Base-by-base conservation (phyloP, 1,140 invertebrate species). In the Pygmarrhopalites habei region DNA sequence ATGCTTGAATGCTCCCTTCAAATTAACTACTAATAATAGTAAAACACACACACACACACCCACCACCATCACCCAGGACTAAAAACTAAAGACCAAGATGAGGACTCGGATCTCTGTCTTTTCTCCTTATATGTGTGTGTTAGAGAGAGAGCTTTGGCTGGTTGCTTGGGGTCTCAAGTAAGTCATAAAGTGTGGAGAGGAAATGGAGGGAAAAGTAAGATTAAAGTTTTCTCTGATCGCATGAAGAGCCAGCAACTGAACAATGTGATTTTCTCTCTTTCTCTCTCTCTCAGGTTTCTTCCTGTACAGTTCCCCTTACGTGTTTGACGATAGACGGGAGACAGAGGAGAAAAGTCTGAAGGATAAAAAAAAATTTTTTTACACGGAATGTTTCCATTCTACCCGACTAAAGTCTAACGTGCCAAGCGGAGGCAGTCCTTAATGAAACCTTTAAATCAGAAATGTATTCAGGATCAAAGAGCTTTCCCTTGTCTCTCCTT, bases 371-470 rank as follows among this genome's bases (percentile, higher is more conserved):
- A n/a, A n/a, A n/a, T n/a, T n/a, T n/a, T 60, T 60, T 51, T 46
- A 51, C 58, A 60, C 58, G 58, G 58, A n/a, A 60, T 60, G 58
- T 60, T 51, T 51, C 58, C 46, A 60, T 60, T 60, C 58, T 46
- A 46, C 26, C 41, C 46, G 58, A 51, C 44, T 60, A 60, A 60
- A n/a, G n/a, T n/a, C n/a, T n/a, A n/a, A 51, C 58, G 58, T 51
- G 32, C 47, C 58, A 60, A 44, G 46, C 46, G 44, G 58, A 46
- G 47, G 58, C 2, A 49, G 30, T 28, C 41, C 60, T 62, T 62
- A 62, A 62, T 62, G 60, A 62, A 62, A 62, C 49, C 60, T 55
- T 62, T 62, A 62, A 62, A 62, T 62, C 60, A 62, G 15, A 43
- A 46, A 62, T 55, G 53, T 55, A 21, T 39, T 29, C 39, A 49